Conservation (phyloP, 2,113 vertebrate species). For the Notarius quadriscutis region DNA sequence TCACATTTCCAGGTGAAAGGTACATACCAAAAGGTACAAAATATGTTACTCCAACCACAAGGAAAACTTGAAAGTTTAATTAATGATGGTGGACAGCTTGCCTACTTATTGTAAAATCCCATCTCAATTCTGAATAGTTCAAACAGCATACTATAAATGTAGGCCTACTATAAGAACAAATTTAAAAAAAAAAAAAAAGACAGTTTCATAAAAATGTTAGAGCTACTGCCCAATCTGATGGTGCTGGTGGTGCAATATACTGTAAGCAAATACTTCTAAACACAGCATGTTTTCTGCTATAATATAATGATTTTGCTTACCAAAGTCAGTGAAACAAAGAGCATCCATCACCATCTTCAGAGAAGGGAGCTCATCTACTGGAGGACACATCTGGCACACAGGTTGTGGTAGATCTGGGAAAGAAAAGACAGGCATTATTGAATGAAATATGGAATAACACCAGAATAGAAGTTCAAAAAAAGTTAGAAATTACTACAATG, state of each 20-base stretch:
- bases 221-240: background rate
- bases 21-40: background rate
- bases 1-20: background rate
- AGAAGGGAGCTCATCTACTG: constrained; percentile 72
- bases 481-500: background rate
- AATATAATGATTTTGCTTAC: constrained; percentile 65
- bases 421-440: background rate
- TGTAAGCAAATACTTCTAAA: background rate
- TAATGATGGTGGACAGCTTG: background rate
- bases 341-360: constrained; percentile 76
- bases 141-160: background rate
- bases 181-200: background rate
- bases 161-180: background rate
- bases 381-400: constrained; percentile 82
- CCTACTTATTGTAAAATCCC: background rate
- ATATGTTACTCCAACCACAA: background rate
- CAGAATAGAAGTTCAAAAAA: background rate
- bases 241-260: background rate
- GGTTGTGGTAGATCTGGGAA: constrained; percentile 78
- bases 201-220: background rate
- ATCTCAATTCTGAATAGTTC: background rate
- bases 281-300: background rate
- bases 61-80: background rate
- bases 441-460: background rate
- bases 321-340: constrained; percentile 82